phyloP scores from a whole-genome alignment of 2,797 vertebrate species.

The Smutsia temminckii region DNA sequence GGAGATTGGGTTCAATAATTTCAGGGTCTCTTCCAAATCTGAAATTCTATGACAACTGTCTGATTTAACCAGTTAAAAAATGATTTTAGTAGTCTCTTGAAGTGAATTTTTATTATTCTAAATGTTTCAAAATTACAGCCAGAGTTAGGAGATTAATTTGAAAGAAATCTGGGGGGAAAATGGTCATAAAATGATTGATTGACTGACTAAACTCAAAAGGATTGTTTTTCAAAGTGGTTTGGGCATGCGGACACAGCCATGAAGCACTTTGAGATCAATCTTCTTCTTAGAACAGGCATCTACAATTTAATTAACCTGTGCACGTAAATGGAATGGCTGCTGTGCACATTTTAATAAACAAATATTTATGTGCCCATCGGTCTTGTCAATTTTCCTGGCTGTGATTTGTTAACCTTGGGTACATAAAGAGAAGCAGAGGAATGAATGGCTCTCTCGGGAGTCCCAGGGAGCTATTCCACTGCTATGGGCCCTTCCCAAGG shows the following conservation, averaged over 20 bases:
- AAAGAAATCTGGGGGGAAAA: constrained; percentile 51
- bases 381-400: constrained; percentile 50
- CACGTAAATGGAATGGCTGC: neutral
- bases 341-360: constrained; percentile 55
- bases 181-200: neutral
- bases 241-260: neutral
- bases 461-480: neutral
- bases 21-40: neutral
- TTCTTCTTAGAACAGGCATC: constrained; percentile 41
- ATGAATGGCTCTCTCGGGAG: neutral
- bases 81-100: neutral
- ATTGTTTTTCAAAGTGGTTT: constrained; percentile 18
- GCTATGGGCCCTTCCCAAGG: neutral
- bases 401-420: constrained; percentile 41
- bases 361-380: constrained; percentile 34
- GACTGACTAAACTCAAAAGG: neutral
- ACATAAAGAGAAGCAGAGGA: neutral
- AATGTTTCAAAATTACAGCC: neutral
- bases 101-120: neutral
- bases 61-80: constrained; percentile 14
- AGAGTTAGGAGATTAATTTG: neutral
- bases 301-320: constrained; percentile 42
- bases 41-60: neutral
- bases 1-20: neutral
- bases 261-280: neutral